Evolutionary conservation across 2,888 invertebrate species (phyloP).

Genomic region (Entomobrya multifasciata): DNA sequence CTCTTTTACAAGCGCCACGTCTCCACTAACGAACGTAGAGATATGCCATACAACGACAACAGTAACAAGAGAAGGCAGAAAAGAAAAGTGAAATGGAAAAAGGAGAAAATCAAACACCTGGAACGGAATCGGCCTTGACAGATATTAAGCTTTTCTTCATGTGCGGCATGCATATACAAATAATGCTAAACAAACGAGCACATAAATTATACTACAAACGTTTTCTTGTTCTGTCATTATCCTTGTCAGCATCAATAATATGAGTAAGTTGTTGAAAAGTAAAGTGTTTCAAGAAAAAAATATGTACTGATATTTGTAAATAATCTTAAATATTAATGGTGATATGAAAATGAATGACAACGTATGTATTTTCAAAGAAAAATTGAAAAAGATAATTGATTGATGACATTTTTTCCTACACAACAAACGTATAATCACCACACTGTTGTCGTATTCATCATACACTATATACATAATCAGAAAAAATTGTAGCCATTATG

Average conservation of each 20-base stretch:
- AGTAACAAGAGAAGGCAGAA: background rate
- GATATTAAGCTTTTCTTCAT: conserved; percentile 50
- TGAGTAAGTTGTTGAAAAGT: background rate
- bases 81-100: conserved; percentile 46
- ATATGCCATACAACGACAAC: background rate
- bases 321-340: no score
- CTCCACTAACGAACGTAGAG: background rate
- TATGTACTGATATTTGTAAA: background rate
- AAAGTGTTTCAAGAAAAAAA: no score
- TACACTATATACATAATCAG: conserved; percentile 3
- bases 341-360: no score
- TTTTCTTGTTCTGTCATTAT: background rate
- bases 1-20: background rate
- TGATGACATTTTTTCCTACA: conserved; percentile 20
- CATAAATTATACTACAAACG: conserved; percentile 1
- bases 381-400: no score
- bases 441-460: no score
- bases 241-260: background rate
- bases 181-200: background rate
- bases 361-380: no score
- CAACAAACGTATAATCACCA: background rate
- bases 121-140: conserved; percentile 61
- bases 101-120: conserved; percentile 65
- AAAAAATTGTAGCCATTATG: conserved; percentile 40
- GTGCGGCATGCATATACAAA: background rate